Evolutionary conservation across 2,888 invertebrate genomes (phyloP).

Genomic region (Drosophila sordidula): DNA sequence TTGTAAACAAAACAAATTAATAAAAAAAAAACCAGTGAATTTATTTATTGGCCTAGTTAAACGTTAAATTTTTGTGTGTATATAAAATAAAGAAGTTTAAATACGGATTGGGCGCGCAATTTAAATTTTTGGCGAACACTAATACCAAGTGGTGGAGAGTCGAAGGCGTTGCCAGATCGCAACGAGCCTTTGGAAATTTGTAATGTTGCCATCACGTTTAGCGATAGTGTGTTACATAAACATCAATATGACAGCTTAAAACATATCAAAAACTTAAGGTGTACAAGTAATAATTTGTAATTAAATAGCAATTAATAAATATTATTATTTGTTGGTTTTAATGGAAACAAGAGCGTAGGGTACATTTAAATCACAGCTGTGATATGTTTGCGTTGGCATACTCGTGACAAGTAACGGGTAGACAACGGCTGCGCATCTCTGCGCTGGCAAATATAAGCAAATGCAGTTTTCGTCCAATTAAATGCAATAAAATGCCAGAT

Average conservation of each 20-base stretch:
- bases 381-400: background rate
- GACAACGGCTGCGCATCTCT: slow-evolving; percentile 5
- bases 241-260: no score
- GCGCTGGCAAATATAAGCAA: slow-evolving; percentile 4
- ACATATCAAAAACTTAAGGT: no score
- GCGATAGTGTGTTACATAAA: no score
- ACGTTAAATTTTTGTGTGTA: background rate
- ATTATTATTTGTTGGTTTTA: background rate
- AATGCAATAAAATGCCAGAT: slow-evolving; percentile 1
- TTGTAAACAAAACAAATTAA: slow-evolving; percentile 63
- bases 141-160: background rate
- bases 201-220: slow-evolving; percentile 7
- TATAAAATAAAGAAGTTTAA: background rate
- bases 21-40: slow-evolving; percentile 64
- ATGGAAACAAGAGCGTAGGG: background rate
- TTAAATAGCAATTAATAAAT: background rate
- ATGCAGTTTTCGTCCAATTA: slow-evolving; percentile 4
- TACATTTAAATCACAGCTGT: background rate
- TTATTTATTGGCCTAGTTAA: slow-evolving; percentile 48
- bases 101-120: background rate
- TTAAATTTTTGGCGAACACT: slow-evolving; percentile 12
- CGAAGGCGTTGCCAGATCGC: background rate
- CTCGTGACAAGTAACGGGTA: slow-evolving; percentile 15
- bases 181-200: background rate
- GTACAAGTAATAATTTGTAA: no score